phyloP scores from a whole-genome alignment of 2,888 invertebrate genomes.

The Hemistola chrysoprasaria region DNA sequence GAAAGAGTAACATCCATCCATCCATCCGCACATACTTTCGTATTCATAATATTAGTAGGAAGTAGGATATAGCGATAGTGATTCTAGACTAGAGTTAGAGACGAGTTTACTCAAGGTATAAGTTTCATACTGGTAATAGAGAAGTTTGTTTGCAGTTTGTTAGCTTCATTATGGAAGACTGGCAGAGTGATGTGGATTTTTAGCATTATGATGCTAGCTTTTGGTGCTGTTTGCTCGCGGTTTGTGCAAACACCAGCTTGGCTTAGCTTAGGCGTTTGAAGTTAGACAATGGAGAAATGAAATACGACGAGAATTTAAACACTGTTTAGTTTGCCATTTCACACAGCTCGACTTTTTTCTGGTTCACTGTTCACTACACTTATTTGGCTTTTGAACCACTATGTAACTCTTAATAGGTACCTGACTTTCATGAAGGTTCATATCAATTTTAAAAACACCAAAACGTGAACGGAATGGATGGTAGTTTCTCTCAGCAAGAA shows the following conservation, averaged over 20 bases:
- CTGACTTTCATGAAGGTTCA: no score
- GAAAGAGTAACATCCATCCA: no score
- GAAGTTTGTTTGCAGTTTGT: constrained; percentile 59
- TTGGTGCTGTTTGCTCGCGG: constrained; percentile 4
- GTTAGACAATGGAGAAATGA: neutral
- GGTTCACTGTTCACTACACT: constrained; percentile 1
- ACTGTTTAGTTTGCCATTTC: constrained; percentile 1
- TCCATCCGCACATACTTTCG: no score
- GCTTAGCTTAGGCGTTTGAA: neutral
- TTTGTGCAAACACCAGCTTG: constrained; percentile 32
- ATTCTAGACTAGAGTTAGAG: constrained; percentile 34
- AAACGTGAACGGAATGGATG: no score
- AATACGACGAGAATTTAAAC: neutral
- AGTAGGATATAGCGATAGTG: no score
- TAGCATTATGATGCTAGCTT: constrained; percentile 12
- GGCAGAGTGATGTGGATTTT: constrained; percentile 15
- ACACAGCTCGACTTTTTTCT: no score
- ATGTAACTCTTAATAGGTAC: no score
- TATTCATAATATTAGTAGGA: no score
- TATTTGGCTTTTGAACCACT: no score
- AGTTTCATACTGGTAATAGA: constrained; percentile 60
- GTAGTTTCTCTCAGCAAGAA: no score
- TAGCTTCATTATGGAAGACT: constrained; percentile 39
- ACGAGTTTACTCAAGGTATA: constrained; percentile 53
- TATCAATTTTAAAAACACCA: no score